Evolutionary conservation across 2,888 invertebrate genomes (phyloP), one percentile per base, ranked within the genome.

Genomic region (Coenonympha arcania): DNA sequence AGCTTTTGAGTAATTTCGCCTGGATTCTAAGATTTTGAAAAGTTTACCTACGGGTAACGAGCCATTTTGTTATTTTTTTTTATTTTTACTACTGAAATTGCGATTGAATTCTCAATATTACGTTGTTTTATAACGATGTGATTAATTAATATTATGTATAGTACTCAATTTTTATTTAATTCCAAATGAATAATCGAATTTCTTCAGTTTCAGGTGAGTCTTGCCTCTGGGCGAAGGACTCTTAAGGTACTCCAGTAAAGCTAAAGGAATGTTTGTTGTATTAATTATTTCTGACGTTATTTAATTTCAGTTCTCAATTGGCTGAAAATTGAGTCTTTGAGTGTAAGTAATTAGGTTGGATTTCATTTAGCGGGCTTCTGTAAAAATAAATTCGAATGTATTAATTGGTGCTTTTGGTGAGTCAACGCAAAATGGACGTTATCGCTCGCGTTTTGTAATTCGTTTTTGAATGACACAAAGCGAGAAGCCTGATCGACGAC

Each of bases 131-230:
- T n/a, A n/a, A n/a, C n/a, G n/a, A n/a, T n/a, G n/a, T n/a, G 8
- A 16, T 9, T 9, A 15, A 9, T 24, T 4, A 22, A 15, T 30
- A n/a, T 39, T 37, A n/a, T 18, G 5, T 40, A 18, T 18, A 19
- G 2, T 16, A 28, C 11, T 15, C 11, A 1, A 28, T 18, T 11
- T 16, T 16, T 16, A 33, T 4, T 31, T 6, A 36, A 15, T 56
- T 50, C 48, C 39, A 48, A 48, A 54, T 57, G 56, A 60, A 62
- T 64, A 64, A 62, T 63, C 65, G 61, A 56, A 77, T 85, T 86
- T 86, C 80, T 86, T 86, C 82, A 86, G 86, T 86, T 86, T 85
- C 85, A 86, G 86, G 86, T 86, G 86, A 86, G 86, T 82, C 84
- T 84, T 74, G 78, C 83, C 85, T 69, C 80, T 79, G 74, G 80